A percentile compares a stretch with the other conserved stretches of the same genome.
Conservation (phyloP, 2,113 vertebrate genomes). For the mouse (Mus musculus) region DNA sequence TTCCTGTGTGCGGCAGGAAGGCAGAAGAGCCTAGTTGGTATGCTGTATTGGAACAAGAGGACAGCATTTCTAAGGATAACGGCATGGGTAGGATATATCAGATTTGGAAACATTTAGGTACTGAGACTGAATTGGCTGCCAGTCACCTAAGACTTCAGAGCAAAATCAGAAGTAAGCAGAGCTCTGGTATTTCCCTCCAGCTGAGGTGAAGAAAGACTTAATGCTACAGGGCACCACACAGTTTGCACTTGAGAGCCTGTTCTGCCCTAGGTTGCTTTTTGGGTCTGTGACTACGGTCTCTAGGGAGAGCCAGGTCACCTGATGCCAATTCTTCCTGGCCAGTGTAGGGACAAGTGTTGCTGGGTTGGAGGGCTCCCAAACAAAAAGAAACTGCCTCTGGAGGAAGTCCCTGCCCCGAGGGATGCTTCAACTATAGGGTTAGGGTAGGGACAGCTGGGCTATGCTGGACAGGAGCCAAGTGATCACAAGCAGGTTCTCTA, state of each 20-base stretch:
- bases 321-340: not conserved
- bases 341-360: not conserved
- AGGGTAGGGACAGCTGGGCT: no score
- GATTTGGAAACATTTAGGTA: constrained; percentile 43
- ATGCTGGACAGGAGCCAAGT: rapidly evolving
- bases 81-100: not conserved
- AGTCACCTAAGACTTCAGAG: not conserved
- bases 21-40: not conserved
- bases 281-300: not conserved
- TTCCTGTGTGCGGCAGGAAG: not conserved
- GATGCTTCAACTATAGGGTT: not conserved
- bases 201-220: not conserved
- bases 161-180: constrained; percentile 39
- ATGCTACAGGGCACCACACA: rapidly evolving
- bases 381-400: not conserved
- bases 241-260: not conserved
- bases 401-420: rapidly evolving
- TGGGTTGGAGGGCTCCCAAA: not conserved
- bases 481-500: rapidly evolving
- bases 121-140: constrained; percentile 24
- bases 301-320: not conserved
- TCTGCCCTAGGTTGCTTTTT: not conserved
- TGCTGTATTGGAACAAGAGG: not conserved
- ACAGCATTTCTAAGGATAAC: constrained; percentile 42
- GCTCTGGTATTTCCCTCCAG: not conserved